Base-by-base conservation (phyloP, 2,797 vertebrate genomes). In the Fistularia tabacaria region DNA sequence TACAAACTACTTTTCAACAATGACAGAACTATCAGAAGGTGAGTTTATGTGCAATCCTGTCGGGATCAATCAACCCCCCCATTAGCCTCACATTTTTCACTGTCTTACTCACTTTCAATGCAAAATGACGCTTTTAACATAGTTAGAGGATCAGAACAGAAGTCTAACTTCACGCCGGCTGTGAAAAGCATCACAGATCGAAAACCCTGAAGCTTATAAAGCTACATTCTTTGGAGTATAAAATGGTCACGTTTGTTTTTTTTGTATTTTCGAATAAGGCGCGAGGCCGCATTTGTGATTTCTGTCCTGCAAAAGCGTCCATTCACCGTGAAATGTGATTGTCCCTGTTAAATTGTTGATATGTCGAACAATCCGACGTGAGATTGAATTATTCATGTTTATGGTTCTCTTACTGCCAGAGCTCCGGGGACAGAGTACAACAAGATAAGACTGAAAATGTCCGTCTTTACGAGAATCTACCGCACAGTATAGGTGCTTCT, bases 71-170 rank as follows among this genome's bases (percentile, higher is more conserved):
- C 63, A 71, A 47, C 48, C 59, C 65, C 71, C 64, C 82, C 79
- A 77, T 76, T 63, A 59, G 74, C 63, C 46, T 39, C 68, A 80
- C 8, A 79, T 76, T 72, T 73, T 73, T 81, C 64, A 49, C 41
- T 49, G 8, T 36, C 39, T 40, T 15, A 13, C 10, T 38, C 37
- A 11, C 13, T 45, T 85, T 74, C 69, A 73, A 64, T 66, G 74
- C 79, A 77, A 85, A 83, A 78, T 86, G 85, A 85, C 74, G 83
- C 79, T 87, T 73, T 89, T 85, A 82, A 15, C 40, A 42, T 77
- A 81, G 83, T 80, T 81, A 56, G 46, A 64, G 72, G 73, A 84
- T 87, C 74, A 80, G 76, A 82, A 57, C 69, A 59, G 57, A 56
- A 56, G 46, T 64, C 61, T 65, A 70, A 76, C 14, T 6, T 70